Conservation (phyloP, 2,113 vertebrate species). For the Peromyscus maniculatus region DNA sequence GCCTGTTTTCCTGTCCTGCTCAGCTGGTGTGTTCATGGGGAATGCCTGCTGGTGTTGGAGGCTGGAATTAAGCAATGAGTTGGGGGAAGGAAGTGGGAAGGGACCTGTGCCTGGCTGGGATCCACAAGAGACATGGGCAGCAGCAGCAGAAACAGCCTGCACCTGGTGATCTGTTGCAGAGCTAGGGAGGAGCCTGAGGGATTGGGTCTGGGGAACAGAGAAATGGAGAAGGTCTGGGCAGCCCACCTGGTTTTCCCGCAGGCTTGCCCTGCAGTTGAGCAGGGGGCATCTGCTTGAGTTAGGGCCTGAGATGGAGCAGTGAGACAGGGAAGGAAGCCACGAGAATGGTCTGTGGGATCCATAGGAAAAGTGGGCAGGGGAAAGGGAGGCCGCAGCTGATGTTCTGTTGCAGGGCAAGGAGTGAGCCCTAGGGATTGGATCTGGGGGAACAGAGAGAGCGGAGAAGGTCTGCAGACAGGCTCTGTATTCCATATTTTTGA, state of each 20-base stretch:
- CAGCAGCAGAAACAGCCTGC: neutral
- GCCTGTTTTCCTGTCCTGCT: neutral
- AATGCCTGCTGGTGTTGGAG: too few species aligned
- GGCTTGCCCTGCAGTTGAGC: neutral
- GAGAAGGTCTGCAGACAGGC: neutral
- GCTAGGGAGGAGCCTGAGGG: neutral
- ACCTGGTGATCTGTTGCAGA: neutral
- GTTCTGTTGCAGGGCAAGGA: neutral
- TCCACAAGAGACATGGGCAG: neutral
- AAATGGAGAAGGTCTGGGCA: neutral
- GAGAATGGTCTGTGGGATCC: neutral
- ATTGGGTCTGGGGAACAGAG: neutral
- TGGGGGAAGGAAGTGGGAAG: neutral
- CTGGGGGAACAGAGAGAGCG: neutral
- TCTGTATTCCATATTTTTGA: neutral
- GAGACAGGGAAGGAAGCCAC: neutral
- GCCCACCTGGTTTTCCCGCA: neutral
- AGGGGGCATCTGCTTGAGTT: fast-evolving
- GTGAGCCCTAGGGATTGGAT: neutral
- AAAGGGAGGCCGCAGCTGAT: neutral
- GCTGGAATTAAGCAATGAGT: neutral
- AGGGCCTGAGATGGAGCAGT: neutral
- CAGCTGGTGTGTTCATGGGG: neutral
- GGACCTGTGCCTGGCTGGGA: neutral
- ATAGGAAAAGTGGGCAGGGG: neutral